Evolutionary conservation across 2,113 vertebrate species (phyloP), one percentile per base, ranked within the genome.

Genomic region (Vanacampus margaritifer): DNA sequence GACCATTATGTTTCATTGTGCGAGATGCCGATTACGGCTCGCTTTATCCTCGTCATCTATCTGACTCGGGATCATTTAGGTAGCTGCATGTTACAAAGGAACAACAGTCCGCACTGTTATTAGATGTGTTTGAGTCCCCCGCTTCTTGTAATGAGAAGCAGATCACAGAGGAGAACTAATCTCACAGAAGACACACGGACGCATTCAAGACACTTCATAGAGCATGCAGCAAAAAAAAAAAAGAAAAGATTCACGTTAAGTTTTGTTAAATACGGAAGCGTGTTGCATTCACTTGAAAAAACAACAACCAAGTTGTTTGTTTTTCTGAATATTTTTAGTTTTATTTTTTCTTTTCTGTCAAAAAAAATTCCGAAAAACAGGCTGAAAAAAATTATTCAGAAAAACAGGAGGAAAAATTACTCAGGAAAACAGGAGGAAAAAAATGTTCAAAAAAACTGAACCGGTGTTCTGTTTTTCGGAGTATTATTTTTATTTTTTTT

Each of bases 31-130:
- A 92, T 93, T 88, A 88, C 75, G 75, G 85, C 74, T 86, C 64
- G 75, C 81, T 83, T 85, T 83, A 86, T 89, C 86, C 84, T 82
- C 69, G 76, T 88, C 84, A 88, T 91, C 88, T 88, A 87, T 88
- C 84, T 85, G 81, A 87, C 89, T 87, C 85, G 77, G 84, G 80
- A 88, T 85, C 79, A 79, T 86, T 88, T 89, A 83, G 79, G 78
- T 84, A 89, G 84, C 82, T 79, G 75, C 88, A 84, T 81, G 87
- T 80, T 81, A 79, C 87, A 86, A 88, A 89, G 88, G 79, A 84
- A 86, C 86, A 89, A 83, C 84, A 65, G 85, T 75, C 54, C 12
- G 73, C 73, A 80, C 76, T 79, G 80, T 85, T 89, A 85, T 87
- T 88, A 84, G 24, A 76, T 81, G 75, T 78, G 78, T 89, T 85